Conservation (phyloP, 1,140 invertebrate species). For the Drosophila kanapiae region DNA sequence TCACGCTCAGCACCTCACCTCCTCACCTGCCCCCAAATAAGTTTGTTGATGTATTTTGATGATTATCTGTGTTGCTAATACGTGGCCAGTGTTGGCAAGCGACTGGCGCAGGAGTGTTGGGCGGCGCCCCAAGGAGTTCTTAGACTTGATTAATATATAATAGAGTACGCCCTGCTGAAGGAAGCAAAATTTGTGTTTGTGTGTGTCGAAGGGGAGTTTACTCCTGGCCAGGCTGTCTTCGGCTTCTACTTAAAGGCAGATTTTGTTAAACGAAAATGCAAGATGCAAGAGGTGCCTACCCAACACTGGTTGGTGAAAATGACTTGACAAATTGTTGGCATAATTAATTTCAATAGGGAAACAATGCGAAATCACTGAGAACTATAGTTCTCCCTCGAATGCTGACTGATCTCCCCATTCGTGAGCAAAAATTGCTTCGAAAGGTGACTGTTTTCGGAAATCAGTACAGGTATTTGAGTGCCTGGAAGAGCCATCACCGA, state of each 20-base stretch:
- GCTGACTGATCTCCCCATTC: no score
- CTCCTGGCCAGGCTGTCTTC: no score
- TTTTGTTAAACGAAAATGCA: no score
- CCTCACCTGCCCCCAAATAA: slow-evolving; percentile 30
- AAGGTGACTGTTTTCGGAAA: background rate
- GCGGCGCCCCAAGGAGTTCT: slow-evolving; percentile 15
- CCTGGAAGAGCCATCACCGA: background rate
- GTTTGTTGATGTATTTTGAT: slow-evolving; percentile 65
- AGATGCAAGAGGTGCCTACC: no score
- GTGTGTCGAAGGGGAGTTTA: background rate
- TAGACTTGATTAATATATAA: slow-evolving; percentile 48
- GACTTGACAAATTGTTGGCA: no score
- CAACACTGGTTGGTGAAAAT: no score
- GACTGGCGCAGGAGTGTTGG: background rate
- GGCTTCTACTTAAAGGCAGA: background rate
- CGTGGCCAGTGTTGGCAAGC: slow-evolving; percentile 58
- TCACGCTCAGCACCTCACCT: slow-evolving; percentile 28
- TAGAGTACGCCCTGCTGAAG: slow-evolving; percentile 1
- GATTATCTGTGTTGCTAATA: slow-evolving; percentile 63
- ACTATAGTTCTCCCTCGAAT: no score
- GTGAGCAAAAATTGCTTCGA: background rate
- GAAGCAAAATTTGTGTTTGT: background rate
- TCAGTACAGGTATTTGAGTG: background rate
- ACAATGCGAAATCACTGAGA: no score
- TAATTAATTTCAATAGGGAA: no score